These are phyloP conservation scores for Leptinotarsa rubiginosa DNA, from an alignment of 2,888 invertebrate genomes.

Conservation along the genomic window DNA sequence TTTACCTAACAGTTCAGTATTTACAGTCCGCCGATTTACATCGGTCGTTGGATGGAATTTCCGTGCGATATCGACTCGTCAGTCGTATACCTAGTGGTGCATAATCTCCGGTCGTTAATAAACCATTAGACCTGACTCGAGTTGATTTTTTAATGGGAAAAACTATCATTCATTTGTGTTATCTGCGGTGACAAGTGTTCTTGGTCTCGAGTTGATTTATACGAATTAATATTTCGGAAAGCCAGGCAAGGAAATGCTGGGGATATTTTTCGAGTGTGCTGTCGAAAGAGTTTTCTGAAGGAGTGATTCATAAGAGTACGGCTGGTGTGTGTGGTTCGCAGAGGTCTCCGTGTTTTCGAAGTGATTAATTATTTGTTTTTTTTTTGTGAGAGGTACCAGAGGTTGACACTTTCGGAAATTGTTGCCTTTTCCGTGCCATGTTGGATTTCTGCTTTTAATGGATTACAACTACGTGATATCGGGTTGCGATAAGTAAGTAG, in stretches of 20 bases:
- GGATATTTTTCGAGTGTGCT: constrained; percentile 36
- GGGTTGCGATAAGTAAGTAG: constrained; percentile 27
- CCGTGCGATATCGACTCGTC: constrained; percentile 21
- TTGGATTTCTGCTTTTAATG: constrained; percentile 27
- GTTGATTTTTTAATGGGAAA: constrained; percentile 35
- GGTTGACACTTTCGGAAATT: constrained; percentile 34
- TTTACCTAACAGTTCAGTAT: constrained; percentile 45
- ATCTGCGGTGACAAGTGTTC: constrained; percentile 38
- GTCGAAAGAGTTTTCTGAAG: constrained; percentile 24
- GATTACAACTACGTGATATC: constrained; percentile 27
- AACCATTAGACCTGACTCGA: constrained; percentile 36
- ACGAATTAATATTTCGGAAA: constrained; percentile 32
- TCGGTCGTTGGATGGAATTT: constrained; percentile 5
- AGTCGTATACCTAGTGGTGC: constrained; percentile 26
- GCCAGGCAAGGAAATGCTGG: constrained; percentile 30
- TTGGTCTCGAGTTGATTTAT: constrained; percentile 37
- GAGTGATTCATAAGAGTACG: constrained; percentile 35
- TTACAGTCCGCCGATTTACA: constrained; percentile 36
- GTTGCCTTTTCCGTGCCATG: constrained; percentile 22
- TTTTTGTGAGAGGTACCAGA: constrained; percentile 21
- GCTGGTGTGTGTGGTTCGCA: constrained; percentile 35
- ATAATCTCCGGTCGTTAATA: constrained; percentile 34
- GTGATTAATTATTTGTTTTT: constrained; percentile 31
- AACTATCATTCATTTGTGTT: constrained; percentile 32
- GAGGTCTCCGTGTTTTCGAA: constrained; percentile 23